Conservation (phyloP, 2,888 invertebrate species). For the Hipparchia semele region DNA sequence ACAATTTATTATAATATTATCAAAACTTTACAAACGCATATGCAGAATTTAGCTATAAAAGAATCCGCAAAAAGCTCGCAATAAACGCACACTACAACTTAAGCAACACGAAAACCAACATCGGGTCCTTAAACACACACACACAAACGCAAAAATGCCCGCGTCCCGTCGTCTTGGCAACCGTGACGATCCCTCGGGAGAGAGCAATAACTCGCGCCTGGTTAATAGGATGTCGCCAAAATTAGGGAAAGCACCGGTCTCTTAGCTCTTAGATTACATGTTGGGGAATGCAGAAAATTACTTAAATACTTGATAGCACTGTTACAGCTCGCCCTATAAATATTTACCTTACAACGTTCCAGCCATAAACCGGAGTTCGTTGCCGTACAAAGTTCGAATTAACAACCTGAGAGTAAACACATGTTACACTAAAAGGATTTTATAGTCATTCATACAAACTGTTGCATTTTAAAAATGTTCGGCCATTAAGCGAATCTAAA, state of each 20-base stretch:
- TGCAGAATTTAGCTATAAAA: conserved; percentile 49
- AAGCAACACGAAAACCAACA: conserved; percentile 56
- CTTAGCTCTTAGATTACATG: conserved; percentile 71
- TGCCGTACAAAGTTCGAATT: conserved; percentile 64
- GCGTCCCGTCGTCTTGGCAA: conserved; percentile 62
- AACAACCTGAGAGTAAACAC: conserved; percentile 67
- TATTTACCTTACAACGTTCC: conserved; percentile 54
- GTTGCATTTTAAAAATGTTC: conserved; percentile 20
- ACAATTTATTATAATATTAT: conserved; percentile 24
- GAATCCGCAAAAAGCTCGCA: conserved; percentile 62
- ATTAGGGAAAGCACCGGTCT: conserved; percentile 70
- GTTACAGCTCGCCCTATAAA: conserved; percentile 52
- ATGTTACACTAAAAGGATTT: conserved; percentile 68
- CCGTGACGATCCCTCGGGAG: conserved; percentile 63
- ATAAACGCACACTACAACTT: conserved; percentile 65
- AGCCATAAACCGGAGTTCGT: conserved; percentile 57
- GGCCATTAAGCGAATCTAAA: conserved; percentile 11
- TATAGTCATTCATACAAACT: conserved; percentile 47
- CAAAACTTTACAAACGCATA: conserved; percentile 24
- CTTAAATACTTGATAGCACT: conserved; percentile 67
- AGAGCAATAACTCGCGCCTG: conserved; percentile 70
- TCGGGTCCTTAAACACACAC: conserved; percentile 59
- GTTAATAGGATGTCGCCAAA: conserved; percentile 75
- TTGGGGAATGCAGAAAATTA: conserved; percentile 69
- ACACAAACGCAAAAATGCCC: conserved; percentile 51